phyloP scores from a whole-genome alignment of 2,797 vertebrate species.

The Acropternis orthonyx region DNA sequence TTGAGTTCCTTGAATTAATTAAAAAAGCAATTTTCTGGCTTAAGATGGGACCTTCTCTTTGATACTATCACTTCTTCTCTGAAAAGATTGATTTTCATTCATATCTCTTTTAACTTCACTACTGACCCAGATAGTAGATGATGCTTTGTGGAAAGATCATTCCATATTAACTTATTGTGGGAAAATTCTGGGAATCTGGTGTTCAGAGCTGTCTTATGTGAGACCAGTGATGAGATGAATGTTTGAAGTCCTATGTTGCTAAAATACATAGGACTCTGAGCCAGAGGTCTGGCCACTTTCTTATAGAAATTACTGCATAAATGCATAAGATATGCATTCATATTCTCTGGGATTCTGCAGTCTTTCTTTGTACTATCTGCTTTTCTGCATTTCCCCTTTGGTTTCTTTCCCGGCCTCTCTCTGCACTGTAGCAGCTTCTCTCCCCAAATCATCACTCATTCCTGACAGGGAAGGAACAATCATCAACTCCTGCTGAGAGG shows the following conservation, averaged over 20 bases:
- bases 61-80: not conserved
- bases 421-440: not conserved
- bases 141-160: not conserved
- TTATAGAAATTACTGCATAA: not conserved
- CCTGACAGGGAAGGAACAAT: not conserved
- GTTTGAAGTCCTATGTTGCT: not conserved
- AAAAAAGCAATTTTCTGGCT: not conserved
- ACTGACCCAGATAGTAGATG: not conserved
- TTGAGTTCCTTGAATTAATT: not conserved
- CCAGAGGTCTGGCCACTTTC: not conserved
- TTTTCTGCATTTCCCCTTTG: not conserved
- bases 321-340: not conserved
- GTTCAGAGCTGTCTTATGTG: not conserved
- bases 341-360: not conserved
- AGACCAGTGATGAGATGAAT: not conserved
- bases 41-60: not conserved
- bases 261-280: not conserved
- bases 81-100: not conserved
- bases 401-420: not conserved
- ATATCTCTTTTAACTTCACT: not conserved
- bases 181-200: not conserved
- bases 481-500: not conserved
- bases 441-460: not conserved
- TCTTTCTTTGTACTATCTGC: not conserved
- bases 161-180: not conserved